Evolutionary conservation across 2,113 vertebrate genomes (phyloP), one percentile per base, ranked within the genome.

Genomic region (Thoracochromis brauschi): DNA sequence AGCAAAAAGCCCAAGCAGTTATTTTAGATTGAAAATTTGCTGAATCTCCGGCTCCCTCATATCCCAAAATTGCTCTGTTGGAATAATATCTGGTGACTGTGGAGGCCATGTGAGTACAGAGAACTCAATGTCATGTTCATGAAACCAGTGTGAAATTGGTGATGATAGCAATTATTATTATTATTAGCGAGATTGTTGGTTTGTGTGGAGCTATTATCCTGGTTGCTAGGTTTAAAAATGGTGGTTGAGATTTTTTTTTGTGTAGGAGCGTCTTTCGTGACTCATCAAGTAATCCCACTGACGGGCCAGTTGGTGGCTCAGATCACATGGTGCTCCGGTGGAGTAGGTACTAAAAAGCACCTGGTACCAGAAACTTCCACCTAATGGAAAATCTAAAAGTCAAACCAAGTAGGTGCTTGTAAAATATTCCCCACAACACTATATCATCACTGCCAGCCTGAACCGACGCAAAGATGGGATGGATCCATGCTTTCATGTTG

Each of bases 291-390:
- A 35, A 65, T 38, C 19, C 33, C 10, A 38, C 33, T 65, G 19
- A 65, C 0, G 2, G 33, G 60, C 60, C 33, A 21, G 60, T 38
- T 35, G 0, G 60, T 38, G 60, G 33, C 33, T 65, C 10, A 65
- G 60, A 38, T 65, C 60, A 65, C 33, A 38, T 13, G 60, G 33
- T 38, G 19, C 60, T 38, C 19, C 3, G 1, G 19, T 65, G 19
- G 33, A 65, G 60, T 65, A 38, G 33, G 33, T 65, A 21, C 19
- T 65, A 5, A 38, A 65, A 38, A 65, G 60, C 10, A 21, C 0
- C 33, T 4, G 19, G 7, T 65, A 65, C 60, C 7, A 38, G 33
- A 10, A 65, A 38, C 0, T 65, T 65, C 60, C 7, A 38, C 0
- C 60, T 65, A 38, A 65, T 65, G 33, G 60, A 38, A 65, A 38